phyloP scores from a whole-genome alignment of 2,113 vertebrate species.

The Illadopsis cleaveri region DNA sequence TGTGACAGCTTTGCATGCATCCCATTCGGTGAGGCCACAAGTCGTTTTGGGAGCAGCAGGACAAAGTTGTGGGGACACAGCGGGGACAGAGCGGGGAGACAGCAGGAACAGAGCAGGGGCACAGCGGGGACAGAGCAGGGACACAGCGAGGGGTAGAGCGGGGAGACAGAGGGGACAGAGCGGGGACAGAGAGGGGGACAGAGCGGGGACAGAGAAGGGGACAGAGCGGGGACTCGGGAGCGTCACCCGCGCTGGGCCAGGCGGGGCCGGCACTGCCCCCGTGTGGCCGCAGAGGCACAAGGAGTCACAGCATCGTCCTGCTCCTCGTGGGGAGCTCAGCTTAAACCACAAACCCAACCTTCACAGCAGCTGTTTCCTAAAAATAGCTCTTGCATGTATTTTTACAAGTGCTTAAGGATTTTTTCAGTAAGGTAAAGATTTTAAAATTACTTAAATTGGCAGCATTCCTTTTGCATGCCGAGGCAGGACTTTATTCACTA shows the following conservation, averaged over 20 bases:
- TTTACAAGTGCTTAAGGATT: neutral
- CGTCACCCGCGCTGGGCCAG: neutral
- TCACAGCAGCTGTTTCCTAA: accelerated
- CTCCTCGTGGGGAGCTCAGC: accelerated
- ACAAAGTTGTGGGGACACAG: neutral
- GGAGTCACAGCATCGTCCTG: accelerated
- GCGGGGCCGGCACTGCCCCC: neutral
- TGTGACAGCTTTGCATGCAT: accelerated
- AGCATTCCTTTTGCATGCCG: neutral
- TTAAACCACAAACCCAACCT: accelerated
- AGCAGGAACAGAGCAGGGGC: no score
- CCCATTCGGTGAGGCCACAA: accelerated
- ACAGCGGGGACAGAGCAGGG: no score
- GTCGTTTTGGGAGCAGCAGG: neutral
- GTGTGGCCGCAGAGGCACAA: neutral
- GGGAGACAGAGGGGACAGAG: accelerated
- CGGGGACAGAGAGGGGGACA: accelerated
- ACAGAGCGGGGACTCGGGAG: accelerated
- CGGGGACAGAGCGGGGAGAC: neutral
- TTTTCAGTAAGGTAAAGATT: neutral
- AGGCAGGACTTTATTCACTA: neutral
- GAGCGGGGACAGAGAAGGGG: accelerated
- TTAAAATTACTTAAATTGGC: neutral
- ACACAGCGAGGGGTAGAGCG: neutral
- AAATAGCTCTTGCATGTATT: neutral